Percentiles rank a stretch among this genome's conserved stretches.
phyloP scores from a whole-genome alignment of 2,797 vertebrate genomes.

The Austrolebias charrua region DNA sequence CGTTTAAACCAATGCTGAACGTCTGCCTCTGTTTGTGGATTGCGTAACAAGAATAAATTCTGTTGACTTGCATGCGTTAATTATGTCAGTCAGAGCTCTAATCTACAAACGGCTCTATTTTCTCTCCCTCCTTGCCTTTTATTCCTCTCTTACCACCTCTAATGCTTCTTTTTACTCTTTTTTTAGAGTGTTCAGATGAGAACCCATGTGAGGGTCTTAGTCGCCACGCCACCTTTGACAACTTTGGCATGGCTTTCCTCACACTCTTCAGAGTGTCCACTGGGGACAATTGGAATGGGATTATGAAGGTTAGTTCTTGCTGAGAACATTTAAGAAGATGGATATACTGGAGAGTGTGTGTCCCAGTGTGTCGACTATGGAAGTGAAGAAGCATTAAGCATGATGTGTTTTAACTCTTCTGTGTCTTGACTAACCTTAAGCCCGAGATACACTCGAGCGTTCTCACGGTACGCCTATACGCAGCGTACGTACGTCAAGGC shows the following conservation, averaged over 20 bases:
- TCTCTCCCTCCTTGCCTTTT: constrained; percentile 33
- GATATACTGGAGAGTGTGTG: constrained; percentile 19
- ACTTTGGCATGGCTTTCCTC: constrained; percentile 97
- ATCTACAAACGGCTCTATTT: constrained; percentile 41
- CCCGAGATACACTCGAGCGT: no score
- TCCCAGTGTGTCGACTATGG: constrained; percentile 34
- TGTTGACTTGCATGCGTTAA: constrained; percentile 61
- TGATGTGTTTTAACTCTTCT: constrained; percentile 42
- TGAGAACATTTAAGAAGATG: constrained; percentile 38
- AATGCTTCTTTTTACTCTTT: constrained; percentile 21
- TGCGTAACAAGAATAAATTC: constrained; percentile 62
- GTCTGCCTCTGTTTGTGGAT: constrained; percentile 43
- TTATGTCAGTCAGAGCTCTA: constrained; percentile 52
- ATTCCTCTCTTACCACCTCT: constrained; percentile 24
- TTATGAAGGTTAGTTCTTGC: constrained; percentile 90
- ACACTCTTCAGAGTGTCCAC: constrained; percentile 96
- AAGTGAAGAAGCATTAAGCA: constrained; percentile 54
- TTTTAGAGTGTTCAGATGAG: constrained; percentile 88
- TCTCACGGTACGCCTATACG: no score
- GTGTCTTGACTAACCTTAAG: constrained; percentile 16
- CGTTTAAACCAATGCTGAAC: constrained; percentile 22
- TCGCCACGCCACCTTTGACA: constrained; percentile 93
- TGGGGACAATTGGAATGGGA: constrained; percentile 98
- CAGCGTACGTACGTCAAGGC: no score
- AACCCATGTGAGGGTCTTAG: constrained; percentile 94